A percentile compares a stretch with the other conserved stretches of the same genome.
phyloP scores from a whole-genome alignment of 2,797 vertebrate genomes.

The Esox masquinongy region DNA sequence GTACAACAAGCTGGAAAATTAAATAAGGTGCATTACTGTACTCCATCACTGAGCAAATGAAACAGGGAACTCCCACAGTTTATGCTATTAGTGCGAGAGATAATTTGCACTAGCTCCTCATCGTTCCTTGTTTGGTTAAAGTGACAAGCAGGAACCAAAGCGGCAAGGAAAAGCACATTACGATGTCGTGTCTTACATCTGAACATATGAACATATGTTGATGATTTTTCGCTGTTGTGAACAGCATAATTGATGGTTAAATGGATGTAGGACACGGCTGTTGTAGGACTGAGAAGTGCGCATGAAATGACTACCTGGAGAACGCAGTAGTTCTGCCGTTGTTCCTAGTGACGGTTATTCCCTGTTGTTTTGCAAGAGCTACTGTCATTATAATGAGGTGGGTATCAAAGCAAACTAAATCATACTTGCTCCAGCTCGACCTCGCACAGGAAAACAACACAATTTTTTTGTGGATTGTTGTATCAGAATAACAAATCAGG shows the following conservation, averaged over 20 bases:
- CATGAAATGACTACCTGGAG: not conserved
- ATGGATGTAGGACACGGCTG: not conserved
- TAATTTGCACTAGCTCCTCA: not conserved
- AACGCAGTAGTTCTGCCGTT: not conserved
- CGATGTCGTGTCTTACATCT: not conserved
- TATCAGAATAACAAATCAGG: conserved; percentile 31
- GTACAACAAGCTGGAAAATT: not conserved
- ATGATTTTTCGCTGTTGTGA: not conserved
- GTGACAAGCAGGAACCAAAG: not conserved
- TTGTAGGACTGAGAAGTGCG: not conserved
- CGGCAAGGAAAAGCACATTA: not conserved
- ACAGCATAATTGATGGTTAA: not conserved
- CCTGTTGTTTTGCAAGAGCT: conserved; percentile 7
- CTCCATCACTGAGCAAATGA: not conserved
- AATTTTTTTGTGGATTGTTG: conserved; percentile 6
- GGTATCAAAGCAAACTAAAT: conserved; percentile 16
- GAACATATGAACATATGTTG: not conserved
- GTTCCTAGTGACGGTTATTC: not conserved
- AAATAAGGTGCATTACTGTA: not conserved
- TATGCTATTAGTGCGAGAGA: not conserved
- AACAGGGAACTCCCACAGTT: conserved; percentile 4
- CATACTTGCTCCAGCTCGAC: conserved; percentile 18
- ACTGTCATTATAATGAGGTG: conserved; percentile 21
- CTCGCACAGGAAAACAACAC: conserved; percentile 12
- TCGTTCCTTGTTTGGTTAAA: not conserved